Evolutionary conservation across 2,888 invertebrate species (phyloP), one percentile per base, ranked within the genome.

Genomic region (Drosophila quinaria): DNA sequence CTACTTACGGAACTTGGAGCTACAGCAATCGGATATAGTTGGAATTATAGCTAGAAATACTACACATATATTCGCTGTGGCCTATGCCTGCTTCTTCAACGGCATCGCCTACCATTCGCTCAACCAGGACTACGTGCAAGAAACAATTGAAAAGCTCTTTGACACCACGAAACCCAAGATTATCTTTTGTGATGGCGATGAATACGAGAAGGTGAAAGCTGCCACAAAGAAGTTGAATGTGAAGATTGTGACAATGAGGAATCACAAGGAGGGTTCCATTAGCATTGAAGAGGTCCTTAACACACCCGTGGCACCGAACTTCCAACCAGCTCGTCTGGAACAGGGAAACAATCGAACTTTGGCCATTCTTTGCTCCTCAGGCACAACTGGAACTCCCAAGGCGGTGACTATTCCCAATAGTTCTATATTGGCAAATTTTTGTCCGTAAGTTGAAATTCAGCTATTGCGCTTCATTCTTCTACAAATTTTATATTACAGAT

Each of bases 371-470:
- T 85, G 90, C 35, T 78, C 90, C 0, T 87, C 90, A 13, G 90
- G 91, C 13, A 87, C 88, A 2, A 90, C 89, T 0, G 90, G 90
- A 2, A 31, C 64, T 5, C 87, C 89, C 2, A 90, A 90, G 61
- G 80, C 78, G 15, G 83, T 52, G 63, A 84, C 70, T 1, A 8
- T 52, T 10, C 44, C 61, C 3, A 50, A 70, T 35, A 5, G 35
- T 35, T 13, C 35, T 76, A 1, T 3, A 9, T 8, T 37, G 11
- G 4, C 33, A 8, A 33, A 15, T 2, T 0, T 17, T 0, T 9
- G 15, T 13, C 4, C 35, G 47, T 58, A 37, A 37, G 56, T 46
- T 3, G 17, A 29, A 31, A 8, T 6, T 1, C 13, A 17, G 1
- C 0, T 5, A 5, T 10, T 22, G 1, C 13, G 4, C 4, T 6